These are phyloP conservation scores for Geopemphigus sp. DNA, from an alignment of 1,140 invertebrate genomes.

Conservation along the genomic window DNA sequence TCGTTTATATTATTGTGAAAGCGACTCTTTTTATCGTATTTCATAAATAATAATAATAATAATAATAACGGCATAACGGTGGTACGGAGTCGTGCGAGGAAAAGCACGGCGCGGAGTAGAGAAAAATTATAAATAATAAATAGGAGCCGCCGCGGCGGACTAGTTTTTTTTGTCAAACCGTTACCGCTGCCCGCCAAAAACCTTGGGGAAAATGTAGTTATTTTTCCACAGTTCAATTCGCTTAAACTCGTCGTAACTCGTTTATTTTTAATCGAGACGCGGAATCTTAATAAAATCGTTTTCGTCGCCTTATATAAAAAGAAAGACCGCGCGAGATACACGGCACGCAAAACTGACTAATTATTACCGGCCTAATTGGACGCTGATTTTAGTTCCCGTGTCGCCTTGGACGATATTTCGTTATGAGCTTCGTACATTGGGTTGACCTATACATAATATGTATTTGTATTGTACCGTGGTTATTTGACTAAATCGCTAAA, in stretches of 20 bases:
- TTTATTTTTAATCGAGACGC: constrained; percentile 8
- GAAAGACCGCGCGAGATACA: background rate
- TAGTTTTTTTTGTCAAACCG: constrained; percentile 23
- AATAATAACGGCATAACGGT: constrained; percentile 18
- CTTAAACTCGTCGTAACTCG: background rate
- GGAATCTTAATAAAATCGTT: background rate
- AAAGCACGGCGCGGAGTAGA: background rate
- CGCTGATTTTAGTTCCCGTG: too few species aligned
- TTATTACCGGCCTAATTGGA: background rate
- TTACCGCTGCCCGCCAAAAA: background rate
- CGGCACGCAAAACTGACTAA: background rate
- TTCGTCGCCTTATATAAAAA: background rate
- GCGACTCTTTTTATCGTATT: constrained; percentile 43
- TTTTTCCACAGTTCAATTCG: constrained; percentile 12
- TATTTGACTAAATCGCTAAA: too few species aligned
- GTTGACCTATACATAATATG: background rate
- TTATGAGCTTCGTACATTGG: background rate
- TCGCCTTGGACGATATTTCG: too few species aligned
- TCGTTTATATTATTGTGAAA: constrained; percentile 42
- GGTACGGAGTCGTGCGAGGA: background rate
- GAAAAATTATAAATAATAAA: constrained; percentile 45
- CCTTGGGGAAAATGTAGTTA: constrained; percentile 16
- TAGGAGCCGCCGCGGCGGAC: background rate
- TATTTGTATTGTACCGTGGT: too few species aligned
- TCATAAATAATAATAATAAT: constrained; percentile 44